Conservation (phyloP, 2,888 invertebrate genomes). For the Zaprionus lineosus region DNA sequence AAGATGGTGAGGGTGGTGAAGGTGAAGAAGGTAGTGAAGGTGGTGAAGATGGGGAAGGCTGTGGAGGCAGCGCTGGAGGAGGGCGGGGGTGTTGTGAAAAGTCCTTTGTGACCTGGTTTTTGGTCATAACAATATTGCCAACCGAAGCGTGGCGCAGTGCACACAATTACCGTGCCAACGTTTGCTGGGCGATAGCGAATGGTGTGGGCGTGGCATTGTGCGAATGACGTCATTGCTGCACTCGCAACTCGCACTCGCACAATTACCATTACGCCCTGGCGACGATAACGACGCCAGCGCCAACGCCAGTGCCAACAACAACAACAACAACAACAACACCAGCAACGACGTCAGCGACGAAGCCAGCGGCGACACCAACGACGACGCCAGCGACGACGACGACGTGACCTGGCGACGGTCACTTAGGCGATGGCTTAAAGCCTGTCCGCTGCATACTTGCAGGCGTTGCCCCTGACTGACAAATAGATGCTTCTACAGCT, state of each 20-base stretch:
- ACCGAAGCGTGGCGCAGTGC: constrained; percentile 69
- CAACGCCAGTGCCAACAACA: constrained; percentile 19
- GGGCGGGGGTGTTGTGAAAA: constrained; percentile 25
- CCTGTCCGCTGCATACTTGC: constrained; percentile 43
- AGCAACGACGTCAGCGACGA: constrained; percentile 15
- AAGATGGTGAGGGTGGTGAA: neutral
- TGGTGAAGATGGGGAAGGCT: neutral
- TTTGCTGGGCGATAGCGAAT: constrained; percentile 56
- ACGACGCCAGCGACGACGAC: constrained; percentile 26
- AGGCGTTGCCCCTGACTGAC: constrained; percentile 48
- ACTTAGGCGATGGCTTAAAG: constrained; percentile 57
- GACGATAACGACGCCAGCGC: constrained; percentile 31
- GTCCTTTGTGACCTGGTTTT: constrained; percentile 80
- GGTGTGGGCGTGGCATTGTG: constrained; percentile 54
- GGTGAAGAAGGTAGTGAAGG: neutral
- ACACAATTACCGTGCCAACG: constrained; percentile 76
- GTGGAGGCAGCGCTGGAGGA: constrained; percentile 4
- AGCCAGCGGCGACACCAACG: constrained; percentile 17
- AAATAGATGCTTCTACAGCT: constrained; percentile 29
- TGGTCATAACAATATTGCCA: constrained; percentile 75
- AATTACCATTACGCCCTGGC: constrained; percentile 62
- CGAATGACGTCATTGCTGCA: constrained; percentile 74
- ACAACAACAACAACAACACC: constrained; percentile 14
- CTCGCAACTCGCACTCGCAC: constrained; percentile 55
- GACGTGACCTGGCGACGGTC: constrained; percentile 73